These are phyloP conservation scores for Etheostoma cragini DNA, from an alignment of 2,113 vertebrate species.

Conservation along the genomic window DNA sequence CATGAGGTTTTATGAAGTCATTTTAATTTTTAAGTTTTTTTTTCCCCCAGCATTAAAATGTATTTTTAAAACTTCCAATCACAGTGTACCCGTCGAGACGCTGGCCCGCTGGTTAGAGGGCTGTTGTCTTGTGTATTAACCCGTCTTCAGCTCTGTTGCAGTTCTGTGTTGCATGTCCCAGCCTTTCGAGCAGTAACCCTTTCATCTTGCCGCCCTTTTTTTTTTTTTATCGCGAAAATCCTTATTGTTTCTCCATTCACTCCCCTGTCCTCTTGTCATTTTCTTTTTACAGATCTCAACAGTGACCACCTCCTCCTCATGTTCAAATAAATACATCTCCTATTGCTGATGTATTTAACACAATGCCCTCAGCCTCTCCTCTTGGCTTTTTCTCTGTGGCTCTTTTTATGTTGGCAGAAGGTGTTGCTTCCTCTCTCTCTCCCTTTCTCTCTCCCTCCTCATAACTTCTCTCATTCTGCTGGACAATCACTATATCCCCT, in stretches of 20 bases:
- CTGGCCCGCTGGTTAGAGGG: slow-evolving; percentile 8
- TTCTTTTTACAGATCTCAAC: slow-evolving; percentile 75
- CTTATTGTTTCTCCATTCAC: slow-evolving; percentile 36
- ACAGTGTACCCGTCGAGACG: not conserved
- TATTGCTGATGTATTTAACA: slow-evolving; percentile 80
- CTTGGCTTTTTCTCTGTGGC: slow-evolving; percentile 56
- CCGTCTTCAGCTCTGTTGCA: slow-evolving; percentile 33
- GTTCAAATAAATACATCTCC: slow-evolving; percentile 81
- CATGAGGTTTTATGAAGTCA: not conserved
- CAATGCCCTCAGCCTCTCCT: slow-evolving; percentile 55
- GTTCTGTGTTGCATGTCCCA: slow-evolving; percentile 65
- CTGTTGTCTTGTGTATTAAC: slow-evolving; percentile 55
- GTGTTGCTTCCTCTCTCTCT: slow-evolving; percentile 71
- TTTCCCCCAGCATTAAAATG: not conserved
- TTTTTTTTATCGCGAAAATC: not conserved
- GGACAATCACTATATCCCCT: slow-evolving; percentile 83
- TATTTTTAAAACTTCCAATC: not conserved
- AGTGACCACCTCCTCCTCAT: slow-evolving; percentile 61
- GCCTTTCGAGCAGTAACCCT: slow-evolving; percentile 52
- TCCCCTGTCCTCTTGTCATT: slow-evolving; percentile 38
- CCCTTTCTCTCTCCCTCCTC: slow-evolving; percentile 72
- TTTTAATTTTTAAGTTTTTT: slow-evolving; percentile 26
- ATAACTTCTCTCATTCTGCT: slow-evolving; percentile 81
- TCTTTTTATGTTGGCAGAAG: slow-evolving; percentile 76
- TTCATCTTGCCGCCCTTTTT: slow-evolving; percentile 37